Base-by-base conservation (phyloP, 2,113 vertebrate genomes). In the Prunella fulvescens region DNA sequence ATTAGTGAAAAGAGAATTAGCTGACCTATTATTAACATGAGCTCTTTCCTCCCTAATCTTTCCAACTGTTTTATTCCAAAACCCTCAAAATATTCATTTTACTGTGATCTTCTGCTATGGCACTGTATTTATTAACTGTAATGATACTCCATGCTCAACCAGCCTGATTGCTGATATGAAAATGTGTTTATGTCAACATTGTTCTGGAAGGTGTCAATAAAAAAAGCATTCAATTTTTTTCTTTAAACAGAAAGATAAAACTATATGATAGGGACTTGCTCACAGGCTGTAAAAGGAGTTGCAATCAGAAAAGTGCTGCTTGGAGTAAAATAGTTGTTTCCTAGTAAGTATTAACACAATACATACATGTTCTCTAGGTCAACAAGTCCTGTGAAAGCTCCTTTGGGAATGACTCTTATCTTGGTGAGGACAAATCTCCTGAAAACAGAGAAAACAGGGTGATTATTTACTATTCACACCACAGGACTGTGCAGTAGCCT, bases 341-440 rank as follows among this genome's bases (percentile, higher is more conserved):
- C 35, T 28, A 39, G 19, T 35, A 31, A 74, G 48, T 65, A 81
- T 35, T 54, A 31, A 90, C 8, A 23, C 4, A 58, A 85, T 98
- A 98, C 98, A 6, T 98, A 98, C 98, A 98, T 98, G 97, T 98
- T 98, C 93, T 98, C 98, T 70, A 98, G 96, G 90, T 98, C 97
- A 39, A 13, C 73, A 90, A 98, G 97, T 97, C 98, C 98, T 9
- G 92, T 12, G 45, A 98, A 98, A 42, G 98, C 97, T 97, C 98
- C 98, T 97, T 97, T 97, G 25, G 98, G 96, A 93, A 98, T 97
- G 85, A 98, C 95, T 96, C 74, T 98, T 86, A 98, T 93, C 92
- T 97, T 98, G 90, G 98, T 98, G 82, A 98, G 98, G 62, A 98
- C 96, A 94, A 98, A 98, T 73, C 97, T 98, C 97, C 98, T 98